Evolutionary conservation across 2,113 vertebrate species (phyloP).

Genomic region (Ameiurus melas): DNA sequence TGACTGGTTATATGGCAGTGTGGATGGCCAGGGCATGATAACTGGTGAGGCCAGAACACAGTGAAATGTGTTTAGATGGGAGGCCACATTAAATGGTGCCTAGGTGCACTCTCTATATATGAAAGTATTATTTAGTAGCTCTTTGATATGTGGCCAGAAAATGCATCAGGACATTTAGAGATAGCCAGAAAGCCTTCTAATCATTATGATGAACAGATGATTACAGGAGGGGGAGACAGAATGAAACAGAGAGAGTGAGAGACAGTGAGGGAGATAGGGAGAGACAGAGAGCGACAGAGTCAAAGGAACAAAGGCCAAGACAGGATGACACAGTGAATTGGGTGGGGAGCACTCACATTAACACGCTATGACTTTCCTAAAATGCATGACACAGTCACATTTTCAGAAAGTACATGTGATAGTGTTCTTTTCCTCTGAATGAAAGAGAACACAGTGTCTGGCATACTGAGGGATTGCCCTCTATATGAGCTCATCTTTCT

Average conservation of each 20-base stretch:
- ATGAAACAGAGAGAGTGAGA: constrained; percentile 46
- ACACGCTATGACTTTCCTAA: constrained; percentile 35
- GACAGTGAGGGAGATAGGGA: not conserved
- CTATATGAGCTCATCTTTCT: constrained; percentile 67
- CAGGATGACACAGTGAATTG: constrained; percentile 8
- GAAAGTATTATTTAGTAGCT: constrained; percentile 28
- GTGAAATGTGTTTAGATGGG: not conserved
- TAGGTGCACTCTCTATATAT: constrained; percentile 15
- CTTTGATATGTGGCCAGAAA: constrained; percentile 47
- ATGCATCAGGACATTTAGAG: constrained; percentile 53
- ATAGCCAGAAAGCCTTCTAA: constrained; percentile 53
- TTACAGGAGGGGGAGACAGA: constrained; percentile 48
- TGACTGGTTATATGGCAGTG: not conserved
- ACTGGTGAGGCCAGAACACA: constrained; percentile 8
- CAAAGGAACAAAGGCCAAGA: constrained; percentile 6
- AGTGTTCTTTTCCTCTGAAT: constrained; percentile 34
- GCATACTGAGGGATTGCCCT: constrained; percentile 64
- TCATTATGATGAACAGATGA: constrained; percentile 59
- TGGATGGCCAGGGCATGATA: not conserved
- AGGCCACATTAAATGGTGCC: constrained; percentile 19
- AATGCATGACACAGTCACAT: constrained; percentile 34
- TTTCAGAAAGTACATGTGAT: constrained; percentile 38
- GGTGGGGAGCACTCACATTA: constrained; percentile 5
- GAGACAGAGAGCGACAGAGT: constrained; percentile 6
- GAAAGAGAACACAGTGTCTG: constrained; percentile 62